Percentiles rank a stretch among this genome's conserved stretches.
Conservation (phyloP, 2,888 invertebrate genomes). For the Cryptosula pallasiana region DNA sequence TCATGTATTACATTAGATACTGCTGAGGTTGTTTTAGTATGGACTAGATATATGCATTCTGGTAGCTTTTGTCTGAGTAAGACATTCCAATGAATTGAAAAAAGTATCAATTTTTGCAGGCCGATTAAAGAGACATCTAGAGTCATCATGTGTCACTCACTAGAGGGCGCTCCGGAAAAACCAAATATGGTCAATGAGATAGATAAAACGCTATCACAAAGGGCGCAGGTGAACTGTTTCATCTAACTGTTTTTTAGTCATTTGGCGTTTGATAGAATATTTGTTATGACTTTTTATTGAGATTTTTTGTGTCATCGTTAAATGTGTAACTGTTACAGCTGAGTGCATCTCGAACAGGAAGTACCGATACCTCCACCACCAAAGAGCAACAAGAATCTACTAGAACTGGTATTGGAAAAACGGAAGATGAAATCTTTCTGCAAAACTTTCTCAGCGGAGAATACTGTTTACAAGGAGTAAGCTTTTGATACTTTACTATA, state of each 20-base stretch:
- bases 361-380: neutral
- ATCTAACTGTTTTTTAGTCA: no score
- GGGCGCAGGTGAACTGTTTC: conserved; percentile 19
- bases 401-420: conserved; percentile 8
- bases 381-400: conserved; percentile 15
- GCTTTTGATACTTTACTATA: no score
- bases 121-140: conserved; percentile 45
- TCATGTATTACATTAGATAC: no score
- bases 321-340: neutral
- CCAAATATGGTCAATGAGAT: conserved; percentile 38
- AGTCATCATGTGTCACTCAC: conserved; percentile 50
- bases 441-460: conserved; percentile 75
- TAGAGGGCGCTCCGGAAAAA: conserved; percentile 42
- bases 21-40: no score
- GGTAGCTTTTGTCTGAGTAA: no score
- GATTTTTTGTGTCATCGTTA: no score
- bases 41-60: no score
- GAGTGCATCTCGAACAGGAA: neutral
- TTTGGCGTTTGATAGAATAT: no score
- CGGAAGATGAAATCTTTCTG: conserved; percentile 59
- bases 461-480: conserved; percentile 79
- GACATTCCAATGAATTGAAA: no score
- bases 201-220: conserved; percentile 31
- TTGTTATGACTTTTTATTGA: no score
- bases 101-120: conserved; percentile 36